Base-by-base conservation (phyloP, 2,113 vertebrate genomes). In the Datnioides undecimradiatus region DNA sequence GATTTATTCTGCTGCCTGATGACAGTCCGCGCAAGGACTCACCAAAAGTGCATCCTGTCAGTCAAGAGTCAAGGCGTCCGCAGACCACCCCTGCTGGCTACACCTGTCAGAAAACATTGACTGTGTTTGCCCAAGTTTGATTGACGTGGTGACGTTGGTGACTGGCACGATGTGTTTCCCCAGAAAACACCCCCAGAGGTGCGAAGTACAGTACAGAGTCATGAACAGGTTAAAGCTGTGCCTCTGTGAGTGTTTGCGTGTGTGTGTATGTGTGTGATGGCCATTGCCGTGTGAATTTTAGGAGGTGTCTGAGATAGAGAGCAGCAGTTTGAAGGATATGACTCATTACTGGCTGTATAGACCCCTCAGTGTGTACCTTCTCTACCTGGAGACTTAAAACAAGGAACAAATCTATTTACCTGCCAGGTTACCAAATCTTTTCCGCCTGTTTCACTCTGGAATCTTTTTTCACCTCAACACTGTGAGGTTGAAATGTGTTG, bases 101-200 rank as follows among this genome's bases (percentile, higher is more conserved):
- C 82, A 81, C 76, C 84, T 88, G 88, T 74, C 76, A 86, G 49
- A 77, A 76, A 71, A 51, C 17, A 10, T 36, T 7, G 7, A 64
- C 76, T 64, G 77, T 81, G 69, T 86, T 80, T 83, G 62, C 69
- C 64, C 2, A 57, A 36, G 48, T 77, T 73, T 87, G 85, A 86
- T 10, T 86, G 87, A 84, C 83, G 21, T 1, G 11, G 46, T 72
- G 85, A 79, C 43, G 43, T 38, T 12, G 31, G 63, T 38, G 54
- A 72, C 66, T 87, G 82, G 87, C 70, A 77, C 83, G 82, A 87
- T 86, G 86, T 87, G 88, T 91, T 92, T 88, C 71, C 82, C 73
- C 23, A 76, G 70, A 83, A 88, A 91, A 82, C 79, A 76, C 27
- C 57, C 70, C 48, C 31, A 16, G 45, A 85, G 83, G 90, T 85